A percentile compares a stretch with the other conserved stretches of the same genome.
These are phyloP conservation scores for Trematocara macrostoma DNA, from an alignment of 2,113 vertebrate species.

Conservation along the genomic window DNA sequence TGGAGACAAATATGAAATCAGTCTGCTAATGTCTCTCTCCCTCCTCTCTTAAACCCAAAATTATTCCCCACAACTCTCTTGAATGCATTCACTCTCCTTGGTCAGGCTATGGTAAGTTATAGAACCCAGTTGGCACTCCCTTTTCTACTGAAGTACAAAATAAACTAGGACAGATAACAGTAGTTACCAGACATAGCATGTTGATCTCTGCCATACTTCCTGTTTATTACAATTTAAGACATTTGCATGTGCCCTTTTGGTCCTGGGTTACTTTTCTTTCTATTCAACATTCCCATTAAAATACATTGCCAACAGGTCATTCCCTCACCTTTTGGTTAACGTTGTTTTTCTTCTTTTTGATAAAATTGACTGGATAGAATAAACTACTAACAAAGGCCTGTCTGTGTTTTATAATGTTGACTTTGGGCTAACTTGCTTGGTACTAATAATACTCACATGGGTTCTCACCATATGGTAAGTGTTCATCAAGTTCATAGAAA, in stretches of 20 bases:
- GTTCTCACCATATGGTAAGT: not conserved
- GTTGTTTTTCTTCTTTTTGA: not conserved
- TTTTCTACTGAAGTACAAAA: slow-evolving; percentile 15
- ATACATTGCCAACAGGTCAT: not conserved
- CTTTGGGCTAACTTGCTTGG: not conserved
- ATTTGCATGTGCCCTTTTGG: slow-evolving; percentile 36
- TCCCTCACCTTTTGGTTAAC: not conserved
- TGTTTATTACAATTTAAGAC: not conserved
- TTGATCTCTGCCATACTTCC: not conserved
- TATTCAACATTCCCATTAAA: slow-evolving; percentile 38
- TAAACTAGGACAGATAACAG: slow-evolving; percentile 40
- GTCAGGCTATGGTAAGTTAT: slow-evolving; percentile 93
- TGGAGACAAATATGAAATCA: slow-evolving; percentile 43
- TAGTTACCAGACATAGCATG: slow-evolving; percentile 15
- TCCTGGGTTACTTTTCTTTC: slow-evolving; percentile 21
- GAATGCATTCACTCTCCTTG: slow-evolving; percentile 80
- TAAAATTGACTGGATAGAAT: not conserved
- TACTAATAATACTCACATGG: slow-evolving; percentile 31
- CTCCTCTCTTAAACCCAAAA: slow-evolving; percentile 68
- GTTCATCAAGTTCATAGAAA: not conserved
- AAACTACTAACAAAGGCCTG: slow-evolving; percentile 23
- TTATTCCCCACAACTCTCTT: slow-evolving; percentile 82
- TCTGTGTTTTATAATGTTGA: not conserved
- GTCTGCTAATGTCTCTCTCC: slow-evolving; percentile 63
- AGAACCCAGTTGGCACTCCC: slow-evolving; percentile 48